These are phyloP conservation scores for Malacoraja senta DNA, from an alignment of 2,797 vertebrate genomes.

Conservation along the genomic window DNA sequence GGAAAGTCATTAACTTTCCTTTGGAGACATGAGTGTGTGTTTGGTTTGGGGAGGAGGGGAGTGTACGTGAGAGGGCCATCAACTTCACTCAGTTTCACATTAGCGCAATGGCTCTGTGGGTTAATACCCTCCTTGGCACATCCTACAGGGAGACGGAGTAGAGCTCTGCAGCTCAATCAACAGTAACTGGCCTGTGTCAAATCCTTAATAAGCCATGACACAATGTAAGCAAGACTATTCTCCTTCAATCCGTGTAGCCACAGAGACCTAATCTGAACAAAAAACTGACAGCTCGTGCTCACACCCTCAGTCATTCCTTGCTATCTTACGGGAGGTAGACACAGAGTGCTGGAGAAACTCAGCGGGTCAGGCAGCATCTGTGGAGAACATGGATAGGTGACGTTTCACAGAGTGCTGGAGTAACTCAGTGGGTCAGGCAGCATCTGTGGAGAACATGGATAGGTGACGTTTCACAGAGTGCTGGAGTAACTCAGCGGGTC, in stretches of 20 bases:
- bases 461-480: too few relatives aligned
- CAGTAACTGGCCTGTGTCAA: constrained; percentile 11
- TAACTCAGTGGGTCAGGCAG: too few relatives aligned
- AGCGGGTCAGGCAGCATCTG: too few relatives aligned
- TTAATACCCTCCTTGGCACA: constrained; percentile 17
- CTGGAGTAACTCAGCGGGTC: too few relatives aligned
- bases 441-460: too few relatives aligned
- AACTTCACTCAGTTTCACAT: neutral
- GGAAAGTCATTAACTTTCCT: constrained; percentile 29
- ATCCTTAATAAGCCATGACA: constrained; percentile 33
- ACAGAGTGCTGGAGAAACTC: too few relatives aligned
- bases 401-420: too few relatives aligned
- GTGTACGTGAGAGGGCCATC: neutral
- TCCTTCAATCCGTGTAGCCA: constrained; percentile 18
- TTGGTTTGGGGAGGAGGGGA: neutral
- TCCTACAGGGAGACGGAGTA: neutral
- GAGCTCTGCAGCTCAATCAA: constrained; percentile 20
- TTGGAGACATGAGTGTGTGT: neutral
- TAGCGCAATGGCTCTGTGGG: neutral
- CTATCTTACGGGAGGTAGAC: neutral
- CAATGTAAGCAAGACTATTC: constrained; percentile 8
- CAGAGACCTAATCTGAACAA: neutral
- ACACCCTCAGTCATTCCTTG: neutral
- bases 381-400: too few relatives aligned
- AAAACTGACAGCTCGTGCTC: neutral